Percentiles rank a stretch among this genome's conserved stretches.
Evolutionary conservation across 2,113 vertebrate genomes (phyloP).

Genomic region (Cyprinus carpio): DNA sequence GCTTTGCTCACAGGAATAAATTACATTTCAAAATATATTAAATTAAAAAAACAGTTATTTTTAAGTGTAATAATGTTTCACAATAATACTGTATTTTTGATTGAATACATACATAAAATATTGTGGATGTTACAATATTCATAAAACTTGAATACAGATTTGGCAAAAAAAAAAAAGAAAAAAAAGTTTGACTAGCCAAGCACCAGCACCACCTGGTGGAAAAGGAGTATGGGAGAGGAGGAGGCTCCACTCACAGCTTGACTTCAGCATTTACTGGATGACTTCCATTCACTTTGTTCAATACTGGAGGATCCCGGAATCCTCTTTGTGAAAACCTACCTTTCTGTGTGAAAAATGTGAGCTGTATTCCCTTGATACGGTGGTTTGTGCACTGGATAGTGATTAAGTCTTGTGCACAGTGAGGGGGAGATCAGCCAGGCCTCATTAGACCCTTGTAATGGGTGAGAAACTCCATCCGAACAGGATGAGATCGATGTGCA

Average conservation of each 20-base stretch:
- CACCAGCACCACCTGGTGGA: conserved; percentile 37
- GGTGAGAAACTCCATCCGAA: neutral
- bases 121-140: neutral
- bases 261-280: conserved; percentile 59
- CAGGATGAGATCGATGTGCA: conserved; percentile 10
- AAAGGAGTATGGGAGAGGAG: conserved; percentile 44
- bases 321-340: neutral
- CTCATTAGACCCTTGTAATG: neutral
- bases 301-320: neutral
- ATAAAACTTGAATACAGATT: neutral
- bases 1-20: neutral
- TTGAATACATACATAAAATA: neutral
- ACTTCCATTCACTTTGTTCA: conserved; percentile 37
- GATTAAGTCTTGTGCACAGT: conserved; percentile 2
- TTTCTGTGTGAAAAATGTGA: neutral
- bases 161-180: neutral
- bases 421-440: conserved; percentile 3
- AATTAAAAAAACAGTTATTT: neutral
- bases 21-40: neutral
- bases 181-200: conserved; percentile 3
- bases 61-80: neutral
- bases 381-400: neutral
- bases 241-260: conserved; percentile 26
- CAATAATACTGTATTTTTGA: neutral
- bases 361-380: neutral